Evolutionary conservation across 1,140 invertebrate genomes (phyloP), one percentile per base, ranked within the genome.

Genomic region (Ips nitidus): DNA sequence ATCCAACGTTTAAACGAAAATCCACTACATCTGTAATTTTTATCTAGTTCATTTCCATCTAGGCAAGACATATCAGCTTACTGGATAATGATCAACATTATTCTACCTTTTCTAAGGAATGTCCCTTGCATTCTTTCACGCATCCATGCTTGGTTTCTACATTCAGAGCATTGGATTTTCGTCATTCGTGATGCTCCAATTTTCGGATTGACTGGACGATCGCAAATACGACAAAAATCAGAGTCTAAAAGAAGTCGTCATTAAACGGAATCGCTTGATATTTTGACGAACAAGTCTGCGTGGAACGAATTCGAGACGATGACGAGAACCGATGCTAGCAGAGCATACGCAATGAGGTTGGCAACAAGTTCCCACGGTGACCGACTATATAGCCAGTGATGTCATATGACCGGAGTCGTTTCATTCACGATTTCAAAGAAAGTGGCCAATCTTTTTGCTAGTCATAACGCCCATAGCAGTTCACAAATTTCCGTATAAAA

Each of bases 251-350:
- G 65, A 52, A 67, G 65, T 59, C 65, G 65, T 67, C 59, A 67
- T 67, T 67, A 67, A 67, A 59, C 43, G 45, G 59, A 67, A 67
- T 67, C 65, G 65, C 55, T 67, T 67, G 65, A 67, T 67, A 67
- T 67, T 67, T 67, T 67, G 65, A 67, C 65, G 65, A 67, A 56
- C 65, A 67, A 57, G 55, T 59, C 65, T 52, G 47, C 65, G 56
- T 67, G 65, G 56, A 67, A 67, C 65, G 65, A 67, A 67, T 67
- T 58, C 57, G 52, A 67, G 65, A 67, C 65, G 65, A 59, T 50
- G 55, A 65, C 53, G 60, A 50, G 8, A 38, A 58, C 53, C 65
- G 56, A 43, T 58, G 65, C 43, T 58, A 8, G 55, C 4, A 42
- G 43, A 58, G 65, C 65, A 67, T 67, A 67, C 41, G 65, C 65